phyloP scores from a whole-genome alignment of 2,797 vertebrate genomes.

The Numenius phaeopus region DNA sequence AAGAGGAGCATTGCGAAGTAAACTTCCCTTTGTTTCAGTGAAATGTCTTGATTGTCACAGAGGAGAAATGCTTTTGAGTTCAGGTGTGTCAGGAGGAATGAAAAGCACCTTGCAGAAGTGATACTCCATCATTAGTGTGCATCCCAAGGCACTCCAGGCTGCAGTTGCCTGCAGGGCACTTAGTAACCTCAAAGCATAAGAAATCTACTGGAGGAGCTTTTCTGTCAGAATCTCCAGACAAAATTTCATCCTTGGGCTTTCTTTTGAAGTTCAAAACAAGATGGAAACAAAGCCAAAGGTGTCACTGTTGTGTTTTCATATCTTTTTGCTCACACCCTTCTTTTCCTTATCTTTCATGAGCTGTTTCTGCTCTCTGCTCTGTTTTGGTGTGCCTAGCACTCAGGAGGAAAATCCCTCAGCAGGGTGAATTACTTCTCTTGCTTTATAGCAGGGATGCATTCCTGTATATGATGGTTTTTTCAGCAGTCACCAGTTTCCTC shows the following conservation, averaged over 20 bases:
- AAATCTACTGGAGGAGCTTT: not conserved
- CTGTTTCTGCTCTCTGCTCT: not conserved
- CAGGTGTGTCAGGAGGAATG: not conserved
- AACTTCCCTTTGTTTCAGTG: not conserved
- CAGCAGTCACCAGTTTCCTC: not conserved
- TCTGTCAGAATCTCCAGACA: not conserved
- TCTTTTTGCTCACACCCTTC: not conserved
- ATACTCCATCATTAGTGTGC: not conserved
- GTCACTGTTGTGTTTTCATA: not conserved
- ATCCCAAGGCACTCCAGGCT: not conserved
- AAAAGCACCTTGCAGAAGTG: conserved; percentile 11
- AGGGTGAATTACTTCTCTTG: not conserved
- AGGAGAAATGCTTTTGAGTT: not conserved
- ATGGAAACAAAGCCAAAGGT: not conserved
- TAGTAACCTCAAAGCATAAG: not conserved
- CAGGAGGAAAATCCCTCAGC: not conserved
- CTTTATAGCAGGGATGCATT: not conserved
- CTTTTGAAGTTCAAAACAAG: not conserved
- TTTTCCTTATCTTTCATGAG: not conserved
- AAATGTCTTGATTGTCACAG: not conserved
- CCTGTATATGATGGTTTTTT: not conserved
- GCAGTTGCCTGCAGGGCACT: not conserved
- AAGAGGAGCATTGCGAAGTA: not conserved
- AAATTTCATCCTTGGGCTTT: not conserved
- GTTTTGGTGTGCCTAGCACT: not conserved